Evolutionary conservation across 2,113 vertebrate genomes (phyloP).

Genomic region (Rhinolophus sinicus): DNA sequence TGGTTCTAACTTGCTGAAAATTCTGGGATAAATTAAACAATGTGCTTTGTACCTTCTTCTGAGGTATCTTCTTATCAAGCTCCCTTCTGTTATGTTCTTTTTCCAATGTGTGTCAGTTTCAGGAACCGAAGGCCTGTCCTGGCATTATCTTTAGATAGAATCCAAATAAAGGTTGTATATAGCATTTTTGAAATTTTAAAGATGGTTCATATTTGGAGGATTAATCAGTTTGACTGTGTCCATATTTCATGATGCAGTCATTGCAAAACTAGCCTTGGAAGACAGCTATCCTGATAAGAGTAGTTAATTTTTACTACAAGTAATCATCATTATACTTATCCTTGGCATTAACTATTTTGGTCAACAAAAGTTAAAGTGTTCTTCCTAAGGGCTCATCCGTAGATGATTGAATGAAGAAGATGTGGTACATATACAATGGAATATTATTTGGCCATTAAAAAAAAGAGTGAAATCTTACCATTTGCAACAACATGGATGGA

Average conservation of each 20-base stretch:
- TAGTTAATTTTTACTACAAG: background rate
- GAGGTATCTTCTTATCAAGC: background rate
- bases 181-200: slow-evolving; percentile 11
- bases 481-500: no score
- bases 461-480: no score
- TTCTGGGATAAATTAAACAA: background rate
- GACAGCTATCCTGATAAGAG: background rate
- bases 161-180: background rate
- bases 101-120: background rate
- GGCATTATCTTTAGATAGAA: background rate
- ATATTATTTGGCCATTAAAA: no score
- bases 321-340: background rate
- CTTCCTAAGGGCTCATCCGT: no score
- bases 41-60: background rate
- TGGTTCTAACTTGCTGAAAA: slow-evolving; percentile 21
- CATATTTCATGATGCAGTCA: background rate
- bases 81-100: background rate
- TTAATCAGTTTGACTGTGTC: background rate
- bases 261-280: background rate
- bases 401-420: no score
- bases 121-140: background rate
- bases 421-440: no score
- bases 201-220: background rate
- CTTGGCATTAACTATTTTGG: background rate
- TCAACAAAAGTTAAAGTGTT: background rate